Evolutionary conservation across 1,140 invertebrate genomes (phyloP), one percentile per base, ranked within the genome.

Genomic region (Tetramorium parvispinum): DNA sequence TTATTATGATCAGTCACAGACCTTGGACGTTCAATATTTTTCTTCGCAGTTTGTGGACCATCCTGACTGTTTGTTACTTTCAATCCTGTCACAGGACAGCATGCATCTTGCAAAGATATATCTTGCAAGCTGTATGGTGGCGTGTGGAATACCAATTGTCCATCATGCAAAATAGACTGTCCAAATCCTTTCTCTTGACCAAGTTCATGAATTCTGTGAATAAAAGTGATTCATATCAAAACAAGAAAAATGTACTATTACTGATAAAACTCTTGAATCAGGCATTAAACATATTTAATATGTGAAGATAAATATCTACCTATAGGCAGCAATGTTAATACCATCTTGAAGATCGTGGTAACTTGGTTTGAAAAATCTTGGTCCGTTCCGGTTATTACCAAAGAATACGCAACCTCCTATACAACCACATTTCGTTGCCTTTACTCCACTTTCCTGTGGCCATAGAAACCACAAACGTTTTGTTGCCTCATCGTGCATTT

Each of bases 401-500:
- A 99, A 99, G 95, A 99, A 99, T 18, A 96, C 95, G 93, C 98
- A 99, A 0, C 98, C 98, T 3, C 99, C 99, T 59, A 98, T 97
- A 95, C 99, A 99, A 0, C 98, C 99, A 94, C 99, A 99, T 88
- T 97, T 98, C n/a, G 96, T 96, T 8, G 95, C 91, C 49, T 96
- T 95, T 87, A 96, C 95, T 8, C 96, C 95, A 76, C 91, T 95
- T 91, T 97, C 97, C 87, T 95, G 96, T 0, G 97, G 96, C 99
- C 99, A 99, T 1, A 99, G 94, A 93, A 99, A 99, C 98, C 98
- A 99, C 10, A 99, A 95, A 85, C 98, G 96, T 94, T 98, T 98
- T 0, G 97, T 97, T 86, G 97, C 96, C 51, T 97, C 97, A 95
- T 99, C 99, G 92, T 99, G 99, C 13, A 97, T 96, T 92, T 97